Evolutionary conservation across 2,113 vertebrate species (phyloP), one percentile per base, ranked within the genome.

Genomic region (Ptyas mucosa): DNA sequence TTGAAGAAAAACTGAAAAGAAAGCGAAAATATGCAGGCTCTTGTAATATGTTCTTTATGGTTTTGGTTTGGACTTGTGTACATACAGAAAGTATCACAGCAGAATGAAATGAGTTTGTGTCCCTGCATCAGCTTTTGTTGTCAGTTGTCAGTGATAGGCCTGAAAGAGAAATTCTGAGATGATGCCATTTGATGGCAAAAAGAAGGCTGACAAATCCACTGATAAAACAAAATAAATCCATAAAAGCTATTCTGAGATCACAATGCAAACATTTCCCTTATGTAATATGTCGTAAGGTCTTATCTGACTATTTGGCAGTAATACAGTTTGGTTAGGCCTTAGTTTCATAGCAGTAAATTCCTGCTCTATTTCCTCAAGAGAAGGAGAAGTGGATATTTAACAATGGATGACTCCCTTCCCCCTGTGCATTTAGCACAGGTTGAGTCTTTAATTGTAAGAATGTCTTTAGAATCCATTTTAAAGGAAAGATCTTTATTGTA

Each of bases 161-260:
- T 5, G 46, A 91, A 64, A 5, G 0, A 39, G 53, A 51, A 93
- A n/a, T 24, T 93, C 86, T 39, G 9, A 93, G 95, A 94, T 81
- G 29, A 93, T 93, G 61, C 15, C 14, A 23, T 21, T 95, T 90
- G 12, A 93, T 94, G 93, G 54, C 51, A 93, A 95, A 54, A 46
- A 46, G 7, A 75, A 64, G 64, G 52, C 2, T 91, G 46, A 52
- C 61, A 94, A 91, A 94, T 93, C 46, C 94, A 95, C 91, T 51
- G 85, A 91, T 64, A 93, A 39, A 23, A 69, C 1, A 0, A 85
- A 94, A 96, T 52, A 93, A 95, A 58, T 8, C 91, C 89, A 53
- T 8, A 52, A 75, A 9, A 58, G 64, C 49, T 95, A 88, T 91
- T 94, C 94, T 90, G 85, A 95, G 52, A 24, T 91, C 85, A 57